phyloP scores from a whole-genome alignment of 2,797 vertebrate species.

The Phaenicophaeus curvirostris region DNA sequence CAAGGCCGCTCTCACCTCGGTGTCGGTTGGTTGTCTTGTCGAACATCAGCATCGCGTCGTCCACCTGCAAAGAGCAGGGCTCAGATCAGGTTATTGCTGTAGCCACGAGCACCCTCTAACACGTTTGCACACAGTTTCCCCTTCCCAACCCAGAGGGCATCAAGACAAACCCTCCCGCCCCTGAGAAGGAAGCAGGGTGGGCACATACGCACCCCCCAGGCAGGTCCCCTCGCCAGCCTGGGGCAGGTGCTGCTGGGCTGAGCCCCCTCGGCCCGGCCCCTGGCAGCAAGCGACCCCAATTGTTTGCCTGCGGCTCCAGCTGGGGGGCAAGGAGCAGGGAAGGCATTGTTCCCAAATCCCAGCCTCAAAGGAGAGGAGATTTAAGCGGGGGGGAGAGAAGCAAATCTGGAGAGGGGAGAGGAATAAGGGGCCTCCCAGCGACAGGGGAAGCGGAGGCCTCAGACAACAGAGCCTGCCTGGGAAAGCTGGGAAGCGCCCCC shows the following conservation, averaged over 20 bases:
- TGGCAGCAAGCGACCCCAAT: neutral
- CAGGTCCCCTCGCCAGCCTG: neutral
- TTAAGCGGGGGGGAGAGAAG: conserved; percentile 45
- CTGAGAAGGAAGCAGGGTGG: neutral
- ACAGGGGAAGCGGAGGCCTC: conserved; percentile 69
- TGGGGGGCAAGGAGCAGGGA: conserved; percentile 50
- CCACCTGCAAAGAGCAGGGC: conserved; percentile 84
- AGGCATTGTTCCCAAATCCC: conserved; percentile 66
- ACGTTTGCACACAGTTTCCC: neutral
- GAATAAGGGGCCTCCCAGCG: conserved; percentile 63
- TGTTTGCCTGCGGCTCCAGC: conserved; percentile 47
- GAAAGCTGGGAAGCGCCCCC: conserved; percentile 67
- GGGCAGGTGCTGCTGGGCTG: conserved; percentile 29
- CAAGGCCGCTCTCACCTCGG: conserved; percentile 87
- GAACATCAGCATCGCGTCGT: conserved; percentile 99
- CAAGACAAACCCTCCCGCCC: neutral
- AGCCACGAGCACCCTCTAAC: neutral
- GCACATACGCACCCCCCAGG: neutral
- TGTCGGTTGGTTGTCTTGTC: conserved; percentile 99
- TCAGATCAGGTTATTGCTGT: neutral
- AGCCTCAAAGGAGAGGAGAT: conserved; percentile 56
- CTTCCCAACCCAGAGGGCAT: neutral
- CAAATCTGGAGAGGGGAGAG: conserved; percentile 65
- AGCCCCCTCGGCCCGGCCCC: neutral
- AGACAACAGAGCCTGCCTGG: conserved; percentile 73